Evolutionary conservation across 2,113 vertebrate species (phyloP).

Genomic region (Mustela lutreola): DNA sequence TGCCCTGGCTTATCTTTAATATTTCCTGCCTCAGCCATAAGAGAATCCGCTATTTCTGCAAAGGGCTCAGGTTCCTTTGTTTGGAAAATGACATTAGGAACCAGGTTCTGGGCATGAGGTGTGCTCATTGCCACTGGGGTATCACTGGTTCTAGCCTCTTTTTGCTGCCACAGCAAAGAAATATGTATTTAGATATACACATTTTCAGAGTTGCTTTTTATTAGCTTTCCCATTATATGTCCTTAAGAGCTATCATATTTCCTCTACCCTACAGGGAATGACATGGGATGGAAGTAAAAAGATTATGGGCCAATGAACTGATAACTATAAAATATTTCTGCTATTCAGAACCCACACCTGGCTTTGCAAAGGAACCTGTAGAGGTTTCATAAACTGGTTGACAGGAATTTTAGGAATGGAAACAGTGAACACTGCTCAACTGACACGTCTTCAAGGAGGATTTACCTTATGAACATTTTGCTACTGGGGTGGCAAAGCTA

Average conservation of each 20-base stretch:
- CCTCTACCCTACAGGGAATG: not conserved
- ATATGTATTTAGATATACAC: not conserved
- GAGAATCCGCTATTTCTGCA: not conserved
- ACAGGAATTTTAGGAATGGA: not conserved
- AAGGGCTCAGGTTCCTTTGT: not conserved
- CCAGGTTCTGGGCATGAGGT: not conserved
- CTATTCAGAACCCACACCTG: not conserved
- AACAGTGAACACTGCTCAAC: not conserved
- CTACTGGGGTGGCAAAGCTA: not conserved
- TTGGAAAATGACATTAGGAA: not conserved
- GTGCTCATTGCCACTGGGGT: not conserved
- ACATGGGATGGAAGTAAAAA: not conserved
- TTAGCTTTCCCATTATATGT: not conserved
- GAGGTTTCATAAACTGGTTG: not conserved
- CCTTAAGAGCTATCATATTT: not conserved
- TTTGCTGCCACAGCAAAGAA: not conserved
- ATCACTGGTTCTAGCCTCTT: not conserved
- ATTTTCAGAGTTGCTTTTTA: not conserved
- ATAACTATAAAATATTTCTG: not conserved
- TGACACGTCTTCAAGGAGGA: not conserved
- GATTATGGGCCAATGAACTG: not conserved
- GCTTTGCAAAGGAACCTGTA: not conserved
- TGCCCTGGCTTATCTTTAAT: not conserved
- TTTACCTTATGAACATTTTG: not conserved
- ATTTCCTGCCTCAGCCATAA: not conserved